Conservation (phyloP, 2,113 vertebrate genomes). For the Rhinopithecus roxellana region DNA sequence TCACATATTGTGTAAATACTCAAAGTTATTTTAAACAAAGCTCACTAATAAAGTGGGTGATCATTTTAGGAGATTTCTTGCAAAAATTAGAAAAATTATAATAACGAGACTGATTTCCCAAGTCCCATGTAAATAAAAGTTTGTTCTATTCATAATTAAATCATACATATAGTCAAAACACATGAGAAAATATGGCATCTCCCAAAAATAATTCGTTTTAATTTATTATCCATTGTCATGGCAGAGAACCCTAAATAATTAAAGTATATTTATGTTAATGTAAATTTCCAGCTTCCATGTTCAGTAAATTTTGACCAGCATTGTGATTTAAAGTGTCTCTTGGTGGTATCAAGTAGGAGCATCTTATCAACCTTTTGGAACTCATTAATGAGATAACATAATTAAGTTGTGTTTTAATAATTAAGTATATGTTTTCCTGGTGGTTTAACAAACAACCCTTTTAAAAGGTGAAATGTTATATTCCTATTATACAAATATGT, state of each 20-base stretch:
- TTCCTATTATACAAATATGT: neutral
- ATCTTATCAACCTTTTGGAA: conserved; percentile 64
- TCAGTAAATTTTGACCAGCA: conserved; percentile 10
- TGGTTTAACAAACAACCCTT: conserved; percentile 12
- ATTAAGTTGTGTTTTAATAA: conserved; percentile 68
- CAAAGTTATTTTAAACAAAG: neutral
- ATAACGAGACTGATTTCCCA: neutral
- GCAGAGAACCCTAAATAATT: neutral
- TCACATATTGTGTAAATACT: neutral
- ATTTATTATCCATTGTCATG: neutral
- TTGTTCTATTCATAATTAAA: neutral
- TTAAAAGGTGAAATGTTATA: conserved; percentile 22
- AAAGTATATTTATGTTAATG: conserved; percentile 21
- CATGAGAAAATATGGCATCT: neutral
- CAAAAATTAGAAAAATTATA: neutral
- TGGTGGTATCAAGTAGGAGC: neutral
- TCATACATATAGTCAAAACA: neutral
- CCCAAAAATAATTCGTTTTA: neutral
- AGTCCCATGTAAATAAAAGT: neutral
- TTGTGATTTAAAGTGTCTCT: conserved; percentile 48
- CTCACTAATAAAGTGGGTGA: neutral
- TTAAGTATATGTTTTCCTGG: conserved; percentile 61
- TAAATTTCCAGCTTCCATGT: conserved; percentile 28
- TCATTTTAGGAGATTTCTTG: neutral
- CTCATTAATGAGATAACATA: conserved; percentile 64